Conservation (phyloP, 2,113 vertebrate species). For the Phalacrocorax pelagicus region DNA sequence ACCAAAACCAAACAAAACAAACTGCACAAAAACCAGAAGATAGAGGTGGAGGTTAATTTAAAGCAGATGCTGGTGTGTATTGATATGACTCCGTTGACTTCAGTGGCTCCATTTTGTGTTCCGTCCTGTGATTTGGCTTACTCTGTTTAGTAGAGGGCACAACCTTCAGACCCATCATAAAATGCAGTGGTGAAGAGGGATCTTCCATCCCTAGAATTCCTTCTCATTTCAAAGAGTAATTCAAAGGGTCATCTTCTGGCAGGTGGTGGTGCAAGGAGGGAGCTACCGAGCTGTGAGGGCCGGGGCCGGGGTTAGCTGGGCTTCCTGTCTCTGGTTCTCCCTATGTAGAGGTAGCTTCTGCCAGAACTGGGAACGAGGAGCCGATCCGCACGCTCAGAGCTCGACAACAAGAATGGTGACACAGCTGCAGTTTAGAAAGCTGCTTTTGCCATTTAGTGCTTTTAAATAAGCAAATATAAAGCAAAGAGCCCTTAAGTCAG, state of each 20-base stretch:
- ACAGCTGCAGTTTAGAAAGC: background rate
- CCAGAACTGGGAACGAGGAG: background rate
- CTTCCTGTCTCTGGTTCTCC: background rate
- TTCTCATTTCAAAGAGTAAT: background rate
- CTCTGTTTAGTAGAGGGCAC: background rate
- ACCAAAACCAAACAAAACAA: background rate
- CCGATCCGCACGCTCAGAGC: accelerated
- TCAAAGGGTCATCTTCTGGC: background rate
- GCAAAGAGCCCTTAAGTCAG: background rate
- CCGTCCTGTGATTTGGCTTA: background rate
- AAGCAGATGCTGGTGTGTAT: background rate
- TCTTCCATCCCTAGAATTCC: background rate
- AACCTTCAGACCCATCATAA: background rate
- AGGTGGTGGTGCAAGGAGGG: background rate
- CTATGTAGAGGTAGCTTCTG: background rate
- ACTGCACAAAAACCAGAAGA: accelerated
- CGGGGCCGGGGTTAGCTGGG: background rate
- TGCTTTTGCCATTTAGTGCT: background rate
- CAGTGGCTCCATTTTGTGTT: background rate
- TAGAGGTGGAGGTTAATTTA: background rate
- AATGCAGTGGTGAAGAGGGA: background rate
- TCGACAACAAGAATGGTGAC: too few species aligned
- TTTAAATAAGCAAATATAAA: background rate
- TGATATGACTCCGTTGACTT: accelerated
- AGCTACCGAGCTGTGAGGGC: background rate